Evolutionary conservation across 2,113 vertebrate genomes (phyloP), one percentile per base, ranked within the genome.

Genomic region (Panthera tigris): DNA sequence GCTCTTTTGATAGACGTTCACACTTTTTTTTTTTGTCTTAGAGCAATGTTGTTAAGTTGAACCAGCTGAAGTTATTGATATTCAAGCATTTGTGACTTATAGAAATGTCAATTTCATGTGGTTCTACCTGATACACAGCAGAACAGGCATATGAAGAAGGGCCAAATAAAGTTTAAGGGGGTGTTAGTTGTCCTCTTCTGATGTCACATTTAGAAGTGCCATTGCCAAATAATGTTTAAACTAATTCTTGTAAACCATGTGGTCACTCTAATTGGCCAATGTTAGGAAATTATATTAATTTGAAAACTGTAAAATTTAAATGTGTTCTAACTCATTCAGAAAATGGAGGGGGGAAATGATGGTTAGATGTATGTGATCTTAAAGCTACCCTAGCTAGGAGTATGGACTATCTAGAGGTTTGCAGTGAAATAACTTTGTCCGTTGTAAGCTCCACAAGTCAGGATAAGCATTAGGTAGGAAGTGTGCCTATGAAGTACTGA

Each of bases 21-120:
- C 4, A 91, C 21, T 73, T 76, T 80, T 66, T 95, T 96, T 66
- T 95, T 96, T 92, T 96, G 76, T 76, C 45, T 96, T 57, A 89
- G 50, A 71, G 19, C 69, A 68, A 27, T 86, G 65, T 81, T 85
- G 69, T 41, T 93, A 66, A 78, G 31, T 88, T n/a, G 10, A 79
- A 63, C 5, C 10, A 11, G 25, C 27, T 68, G 33, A 81, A 45
- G 39, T 81, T 86, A 25, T 33, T 55, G 39, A 29, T 69, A 66
- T 78, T 57, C 52, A 91, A 21, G 14, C 25, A 31, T 76, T 23
- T 80, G 10, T 74, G n/a, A 80, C 33, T 76, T 52, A 36, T 1
- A 85, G 86, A 89, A 82, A 68, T 96, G 52, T 86, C 73, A 41
- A 0, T 76, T 80, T 65, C 50, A 29, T 82, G 12, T 52, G 81